phyloP scores from a whole-genome alignment of 1,140 invertebrate species.

The Listronotus bonariensis region DNA sequence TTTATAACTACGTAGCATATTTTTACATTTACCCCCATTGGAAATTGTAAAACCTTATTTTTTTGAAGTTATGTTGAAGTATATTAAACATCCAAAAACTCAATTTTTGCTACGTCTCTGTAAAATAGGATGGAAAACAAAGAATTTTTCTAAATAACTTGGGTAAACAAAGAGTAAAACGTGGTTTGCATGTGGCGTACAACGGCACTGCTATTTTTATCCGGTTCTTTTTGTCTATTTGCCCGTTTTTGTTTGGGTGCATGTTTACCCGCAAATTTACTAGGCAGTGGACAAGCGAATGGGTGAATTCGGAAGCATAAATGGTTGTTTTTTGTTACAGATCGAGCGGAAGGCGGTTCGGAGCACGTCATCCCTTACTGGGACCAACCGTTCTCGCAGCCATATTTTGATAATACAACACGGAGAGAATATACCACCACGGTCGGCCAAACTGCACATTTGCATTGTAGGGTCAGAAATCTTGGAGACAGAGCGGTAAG shows the following conservation, averaged over 20 bases:
- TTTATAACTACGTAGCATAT: too few species aligned
- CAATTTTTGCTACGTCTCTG: too few species aligned
- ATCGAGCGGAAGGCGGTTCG: slow-evolving; percentile 45
- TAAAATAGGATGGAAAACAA: background rate
- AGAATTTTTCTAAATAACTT: background rate
- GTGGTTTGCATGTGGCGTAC: slow-evolving; percentile 1
- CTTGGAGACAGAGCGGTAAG: slow-evolving; percentile 86
- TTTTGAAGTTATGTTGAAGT: too few species aligned
- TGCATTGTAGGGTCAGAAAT: slow-evolving; percentile 84
- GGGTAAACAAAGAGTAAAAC: slow-evolving; percentile 3
- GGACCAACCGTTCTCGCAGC: slow-evolving; percentile 79
- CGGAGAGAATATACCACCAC: slow-evolving; percentile 81
- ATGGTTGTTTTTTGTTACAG: slow-evolving; percentile 46
- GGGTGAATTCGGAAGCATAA: slow-evolving; percentile 18
- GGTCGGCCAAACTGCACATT: slow-evolving; percentile 81
- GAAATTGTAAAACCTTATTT: too few species aligned
- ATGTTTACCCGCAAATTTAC: slow-evolving; percentile 18
- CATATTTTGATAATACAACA: slow-evolving; percentile 88
- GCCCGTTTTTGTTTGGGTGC: slow-evolving; percentile 7
- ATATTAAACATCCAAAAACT: too few species aligned
- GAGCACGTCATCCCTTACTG: slow-evolving; percentile 58
- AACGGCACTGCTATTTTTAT: background rate
- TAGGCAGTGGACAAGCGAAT: slow-evolving; percentile 12
- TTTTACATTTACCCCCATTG: too few species aligned
- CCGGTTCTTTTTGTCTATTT: background rate